These are phyloP conservation scores for Drosophila tristis DNA, from an alignment of 1,140 invertebrate genomes.

Conservation along the genomic window DNA sequence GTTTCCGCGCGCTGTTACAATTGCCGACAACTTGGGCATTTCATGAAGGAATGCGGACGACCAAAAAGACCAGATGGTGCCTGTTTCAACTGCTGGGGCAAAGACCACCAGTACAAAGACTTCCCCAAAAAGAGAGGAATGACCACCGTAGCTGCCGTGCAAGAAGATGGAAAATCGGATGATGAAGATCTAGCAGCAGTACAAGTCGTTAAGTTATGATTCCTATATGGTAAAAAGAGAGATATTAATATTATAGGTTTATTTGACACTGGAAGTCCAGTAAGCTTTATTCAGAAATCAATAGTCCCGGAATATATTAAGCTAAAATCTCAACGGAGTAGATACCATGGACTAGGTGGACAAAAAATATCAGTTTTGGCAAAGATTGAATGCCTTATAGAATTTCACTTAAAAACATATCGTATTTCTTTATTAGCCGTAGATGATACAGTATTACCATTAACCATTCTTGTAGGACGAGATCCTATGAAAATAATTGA, in stretches of 20 bases:
- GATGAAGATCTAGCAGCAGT: too few relatives aligned
- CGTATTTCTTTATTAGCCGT: background rate
- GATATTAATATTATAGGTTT: background rate
- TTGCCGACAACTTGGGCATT: background rate
- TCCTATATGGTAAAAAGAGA: too few relatives aligned
- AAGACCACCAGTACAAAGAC: too few relatives aligned
- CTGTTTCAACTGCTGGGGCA: background rate
- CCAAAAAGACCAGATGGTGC: background rate
- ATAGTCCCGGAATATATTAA: background rate
- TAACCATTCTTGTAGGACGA: background rate
- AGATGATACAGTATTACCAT: background rate
- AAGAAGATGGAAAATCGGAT: too few relatives aligned
- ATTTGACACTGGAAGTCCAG: background rate
- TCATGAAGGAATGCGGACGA: background rate
- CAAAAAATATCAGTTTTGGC: background rate
- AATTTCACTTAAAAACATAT: background rate
- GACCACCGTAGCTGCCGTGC: background rate
- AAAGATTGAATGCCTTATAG: too few relatives aligned
- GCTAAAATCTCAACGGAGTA: background rate
- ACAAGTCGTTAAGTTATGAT: too few relatives aligned
- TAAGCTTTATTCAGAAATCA: conserved; percentile 9
- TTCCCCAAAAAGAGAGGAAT: background rate
- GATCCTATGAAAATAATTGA: background rate
- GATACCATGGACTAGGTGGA: background rate
- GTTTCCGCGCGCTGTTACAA: background rate